Base-by-base conservation (phyloP, 1,140 invertebrate species). In the Hycleus cichorii region DNA sequence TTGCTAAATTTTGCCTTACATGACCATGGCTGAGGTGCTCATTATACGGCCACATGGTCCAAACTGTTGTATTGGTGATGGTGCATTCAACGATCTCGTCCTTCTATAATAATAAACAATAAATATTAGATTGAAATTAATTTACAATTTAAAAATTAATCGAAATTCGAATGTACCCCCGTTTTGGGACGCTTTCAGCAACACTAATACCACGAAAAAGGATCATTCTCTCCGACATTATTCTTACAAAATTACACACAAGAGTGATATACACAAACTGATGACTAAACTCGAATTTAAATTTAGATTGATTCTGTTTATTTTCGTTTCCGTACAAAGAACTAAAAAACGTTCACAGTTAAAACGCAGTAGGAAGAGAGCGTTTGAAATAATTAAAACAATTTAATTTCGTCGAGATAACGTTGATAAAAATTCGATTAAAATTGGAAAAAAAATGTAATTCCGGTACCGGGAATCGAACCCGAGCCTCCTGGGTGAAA, bases 1-100 rank as follows among this genome's bases (percentile, higher is more conserved):
- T 18, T 18, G 18, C 18, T 18, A 18, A 18, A 18, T 18, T 18
- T 39, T 7, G 11, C 91, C 90, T 90, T 82, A 93, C 92, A 95
- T 95, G 72, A 95, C 89, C 90, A 94, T 93, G 11, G 90, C 90
- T 2, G 91, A 91, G 76, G 93, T 95, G 78, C 93, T 95, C 91
- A 95, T 93, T 70, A 95, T 95, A 60, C 92, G 85, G 57, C 92
- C 93, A 79, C 92, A 95, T 84, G 92, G 93, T 81, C 93, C 93
- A 76, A 96, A 95, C 69, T 95, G 90, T 76, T 93, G 92, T 57
- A 93, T 89, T 2, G 92, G 93, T 64, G 89, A 94, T 1, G 92
- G 93, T 10, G 93, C 93, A 79, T 95, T 95, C 66, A 95, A 80
- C 64, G 91, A 95, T 70, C 91, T 82, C 8, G 92, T 95, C 68